Evolutionary conservation across 2,113 vertebrate genomes (phyloP), one percentile per base, ranked within the genome.

Genomic region (Macquaria ambigua): DNA sequence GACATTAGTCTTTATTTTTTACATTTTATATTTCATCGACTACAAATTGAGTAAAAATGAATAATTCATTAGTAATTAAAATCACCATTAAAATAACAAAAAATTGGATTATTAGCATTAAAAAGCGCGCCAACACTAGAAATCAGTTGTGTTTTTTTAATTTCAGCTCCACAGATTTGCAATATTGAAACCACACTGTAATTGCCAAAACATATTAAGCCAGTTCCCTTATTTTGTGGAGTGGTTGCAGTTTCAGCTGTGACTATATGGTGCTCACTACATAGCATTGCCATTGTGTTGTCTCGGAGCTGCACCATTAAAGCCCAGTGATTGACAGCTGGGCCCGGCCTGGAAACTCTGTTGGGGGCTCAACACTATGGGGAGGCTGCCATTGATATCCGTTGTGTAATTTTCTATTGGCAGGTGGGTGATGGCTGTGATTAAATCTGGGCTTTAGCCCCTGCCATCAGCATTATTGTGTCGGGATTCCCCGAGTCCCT

Each of bases 381-480:
- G 85, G 89, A 77, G 79, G 80, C 82, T 89, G 92, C 90, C 92
- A 95, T 86, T 74, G 89, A 93, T 94, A 93, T 87, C 87, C 76
- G 76, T 82, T 91, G 89, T 93, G 89, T 93, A 92, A 94, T 94
- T 94, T 92, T 90, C 88, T 92, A 94, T 95, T 94, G 95, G 95
- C 95, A 96, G 94, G 93, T 96, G 95, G 91, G 95, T 93, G 92
- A 94, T 92, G 93, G 90, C 88, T 91, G 87, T 95, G 93, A 95
- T 95, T 96, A 94, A 94, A 96, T 96, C 95, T 93, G 77, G 94
- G 93, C 89, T 94, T 95, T 93, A 93, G 93, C 86, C 87, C 81
- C 87, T 92, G 91, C 94, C 92, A 94, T 93, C 92, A 89, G 87
- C 91, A 92, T 96, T 95, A 95, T 95, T 95, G 95, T 95, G 94